Evolutionary conservation across 2,113 vertebrate genomes (phyloP), one percentile per base, ranked within the genome.

Genomic region (Psittacus erithacus): DNA sequence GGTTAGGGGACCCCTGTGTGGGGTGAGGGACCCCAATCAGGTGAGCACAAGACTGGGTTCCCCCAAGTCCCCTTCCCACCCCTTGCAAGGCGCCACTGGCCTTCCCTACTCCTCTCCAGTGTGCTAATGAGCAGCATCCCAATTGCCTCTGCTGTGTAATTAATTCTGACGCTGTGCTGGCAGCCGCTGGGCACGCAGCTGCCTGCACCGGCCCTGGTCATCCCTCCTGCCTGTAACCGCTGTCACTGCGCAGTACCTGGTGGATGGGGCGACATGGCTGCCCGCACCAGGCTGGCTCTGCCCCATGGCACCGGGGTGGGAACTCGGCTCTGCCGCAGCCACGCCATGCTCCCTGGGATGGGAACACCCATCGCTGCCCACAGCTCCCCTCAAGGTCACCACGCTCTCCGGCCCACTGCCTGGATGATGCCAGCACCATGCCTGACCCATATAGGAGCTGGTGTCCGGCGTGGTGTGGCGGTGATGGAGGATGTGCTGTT

Each of bases 311-410:
- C 33, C 6, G 5, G 41, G 8, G 13, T 5, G 14, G 33, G 55
- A 25, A 17, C 39, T 46, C 5, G 3, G 27, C n/a, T 1, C 4
- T 33, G 39, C 39, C 11, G 10, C 4, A 7, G 59, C 49, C 7
- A 1, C 13, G 1, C 13, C 6, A 14, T n/a, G 70, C 24, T 15
- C n/a, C 70, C 11, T 6, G 8, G 49, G 28, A 11, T 33, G 70
- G 82, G 27, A 38, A 22, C n/a, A 57, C 39, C 49, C 33, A 3
- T 27, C 10, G 20, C 60, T 19, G 57, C 62, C 43, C n/a, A 14
- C 73, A 35, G 59, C 88, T n/a, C 68, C 44, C 23, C 9, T 55
- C 89, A 85, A 85, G 85, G 89, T 92, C 80, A 88, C 80, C 13
- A 15, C 6, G 9, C 44, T 29, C 39, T 38, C 6, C 11, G 79